Base-by-base conservation (phyloP, 92 coral and sea anemone genomes). In the Porites divaricata region DNA sequence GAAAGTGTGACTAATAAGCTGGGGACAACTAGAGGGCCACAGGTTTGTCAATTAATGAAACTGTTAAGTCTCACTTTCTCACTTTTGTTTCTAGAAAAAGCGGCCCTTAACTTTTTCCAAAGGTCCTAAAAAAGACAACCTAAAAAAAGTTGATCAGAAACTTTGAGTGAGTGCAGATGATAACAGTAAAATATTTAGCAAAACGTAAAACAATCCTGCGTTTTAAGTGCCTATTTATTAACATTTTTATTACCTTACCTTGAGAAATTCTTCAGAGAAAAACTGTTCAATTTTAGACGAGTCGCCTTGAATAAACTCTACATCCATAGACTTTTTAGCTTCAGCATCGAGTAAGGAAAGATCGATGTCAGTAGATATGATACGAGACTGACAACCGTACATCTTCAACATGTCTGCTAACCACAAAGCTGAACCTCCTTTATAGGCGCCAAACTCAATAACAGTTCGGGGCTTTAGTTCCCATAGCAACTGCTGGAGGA, bases 401-500 rank as follows among this genome's bases (percentile, higher is more conserved):
- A 70, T 57, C 52, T 78, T 89, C 56, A 89, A 28, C 77, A 75
- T 26, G 61, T 92, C 95, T 16, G 95, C 95, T 75, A 65, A 62
- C 92, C 90, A 92, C 70, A 89, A n/a, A 11, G 95, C 92, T n/a
- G 88, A 85, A 51, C 88, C 95, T 16, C 95, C 95, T 28, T 81
- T 15, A 48, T 71, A 76, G 26, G 89, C 76, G 9, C 95, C 95
- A 48, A 91, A 56, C 74, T 90, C 93, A 74, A 90, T 66, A 48
- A 82, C 79, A 21, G 86, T 82, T 41, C 72, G 80, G 2, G 86
- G 86, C 52, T 82, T 82, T 8, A 82, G 78, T 25, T 82, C 86
- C 79, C 86, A 82, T 13, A 82, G 86, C 69, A 82, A 70, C 71
- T 82, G 71, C 59, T 72, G 86, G 6, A 28, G 23, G 12, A 72